Evolutionary conservation across 2,888 invertebrate genomes (phyloP).

Genomic region (Coecobrya sp.): DNA sequence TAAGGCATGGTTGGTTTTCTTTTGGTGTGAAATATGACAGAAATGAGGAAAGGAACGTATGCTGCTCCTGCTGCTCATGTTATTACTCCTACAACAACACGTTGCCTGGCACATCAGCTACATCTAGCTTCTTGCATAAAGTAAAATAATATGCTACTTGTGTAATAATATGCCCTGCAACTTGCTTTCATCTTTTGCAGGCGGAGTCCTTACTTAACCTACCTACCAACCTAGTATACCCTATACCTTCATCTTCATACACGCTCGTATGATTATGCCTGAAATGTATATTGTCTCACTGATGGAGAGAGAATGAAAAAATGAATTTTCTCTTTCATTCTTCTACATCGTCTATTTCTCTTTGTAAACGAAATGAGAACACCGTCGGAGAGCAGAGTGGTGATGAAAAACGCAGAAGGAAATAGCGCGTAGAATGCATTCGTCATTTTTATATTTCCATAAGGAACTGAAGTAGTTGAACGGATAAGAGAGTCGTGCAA

Average conservation of each 20-base stretch:
- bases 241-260: slow-evolving; percentile 5
- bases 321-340: slow-evolving; percentile 70
- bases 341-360: slow-evolving; percentile 42
- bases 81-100: neutral
- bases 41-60: slow-evolving; percentile 75
- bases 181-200: slow-evolving; percentile 34
- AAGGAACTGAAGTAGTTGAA: slow-evolving; percentile 33
- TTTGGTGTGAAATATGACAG: slow-evolving; percentile 77
- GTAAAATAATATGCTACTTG: slow-evolving; percentile 68
- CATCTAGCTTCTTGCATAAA: slow-evolving; percentile 54
- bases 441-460: slow-evolving; percentile 78
- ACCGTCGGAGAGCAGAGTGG: slow-evolving; percentile 14
- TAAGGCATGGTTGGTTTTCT: slow-evolving; percentile 51
- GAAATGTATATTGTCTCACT: slow-evolving; percentile 43
- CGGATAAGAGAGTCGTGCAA: slow-evolving; percentile 5
- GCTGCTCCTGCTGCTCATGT: slow-evolving; percentile 8
- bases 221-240: neutral
- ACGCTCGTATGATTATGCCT: neutral
- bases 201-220: neutral
- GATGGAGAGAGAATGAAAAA: slow-evolving; percentile 50
- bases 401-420: slow-evolving; percentile 59
- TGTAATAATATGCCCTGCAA: slow-evolving; percentile 69
- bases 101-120: slow-evolving; percentile 12
- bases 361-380: slow-evolving; percentile 71
- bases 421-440: slow-evolving; percentile 73